These are phyloP conservation scores for Phyllotreta cruciferae DNA, from an alignment of 2,888 invertebrate genomes.

Conservation along the genomic window DNA sequence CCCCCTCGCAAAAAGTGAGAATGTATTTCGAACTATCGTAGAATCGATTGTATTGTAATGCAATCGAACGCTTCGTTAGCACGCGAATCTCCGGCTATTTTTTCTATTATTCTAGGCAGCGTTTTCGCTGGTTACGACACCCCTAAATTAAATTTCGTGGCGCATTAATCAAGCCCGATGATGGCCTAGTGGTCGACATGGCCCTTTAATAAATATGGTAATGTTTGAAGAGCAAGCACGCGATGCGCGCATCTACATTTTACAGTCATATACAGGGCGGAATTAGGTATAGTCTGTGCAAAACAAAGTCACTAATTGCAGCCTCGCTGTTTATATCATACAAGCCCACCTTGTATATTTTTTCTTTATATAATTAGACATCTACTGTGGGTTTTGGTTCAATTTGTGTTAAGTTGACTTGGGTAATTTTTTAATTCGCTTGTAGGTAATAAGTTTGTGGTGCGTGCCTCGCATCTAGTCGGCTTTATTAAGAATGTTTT, in stretches of 20 bases:
- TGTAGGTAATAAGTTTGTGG: conserved; percentile 30
- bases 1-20: conserved; percentile 33
- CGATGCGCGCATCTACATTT: conserved; percentile 38
- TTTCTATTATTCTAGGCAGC: conserved; percentile 27
- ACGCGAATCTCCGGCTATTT: no score
- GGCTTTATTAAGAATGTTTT: conserved; percentile 18
- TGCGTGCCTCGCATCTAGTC: conserved; percentile 35
- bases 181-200: conserved; percentile 46
- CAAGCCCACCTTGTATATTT: no score
- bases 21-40: neutral
- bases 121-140: conserved; percentile 44
- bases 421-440: conserved; percentile 6
- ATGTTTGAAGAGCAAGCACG: conserved; percentile 46
- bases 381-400: no score
- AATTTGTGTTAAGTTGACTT: no score
- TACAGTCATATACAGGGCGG: no score
- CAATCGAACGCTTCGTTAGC: no score
- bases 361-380: no score
- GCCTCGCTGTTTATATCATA: no score
- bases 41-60: no score
- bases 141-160: conserved; percentile 51
- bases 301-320: no score
- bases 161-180: conserved; percentile 48
- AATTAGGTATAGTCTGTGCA: no score
- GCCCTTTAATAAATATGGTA: conserved; percentile 49